phyloP scores from a whole-genome alignment of 2,888 invertebrate species.

The Chromoteleia sp. region DNA sequence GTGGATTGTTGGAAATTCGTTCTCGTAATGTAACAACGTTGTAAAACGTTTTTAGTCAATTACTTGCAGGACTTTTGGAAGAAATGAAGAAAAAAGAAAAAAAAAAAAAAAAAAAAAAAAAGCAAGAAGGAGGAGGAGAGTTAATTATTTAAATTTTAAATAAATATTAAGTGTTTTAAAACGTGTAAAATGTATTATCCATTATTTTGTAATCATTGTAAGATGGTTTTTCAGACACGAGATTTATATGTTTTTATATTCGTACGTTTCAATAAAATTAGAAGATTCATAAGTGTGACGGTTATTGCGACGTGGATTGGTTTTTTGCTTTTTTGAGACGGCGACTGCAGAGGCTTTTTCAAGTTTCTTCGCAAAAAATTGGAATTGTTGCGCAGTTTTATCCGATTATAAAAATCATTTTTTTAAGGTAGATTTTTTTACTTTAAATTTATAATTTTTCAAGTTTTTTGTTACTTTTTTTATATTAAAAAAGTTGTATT shows the following conservation, averaged over 20 bases:
- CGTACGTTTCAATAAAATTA: constrained; percentile 67
- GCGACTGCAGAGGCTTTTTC: constrained; percentile 5
- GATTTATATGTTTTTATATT: constrained; percentile 70
- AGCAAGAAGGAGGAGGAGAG: constrained; percentile 37
- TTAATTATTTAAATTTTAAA: constrained; percentile 69
- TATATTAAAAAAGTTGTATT: no score
- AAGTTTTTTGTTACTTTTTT: no score
- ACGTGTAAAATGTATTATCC: constrained; percentile 65
- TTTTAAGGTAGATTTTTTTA: no score
- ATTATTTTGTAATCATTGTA: constrained; percentile 67
- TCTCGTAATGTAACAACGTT: constrained; percentile 47
- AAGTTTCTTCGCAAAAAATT: neutral
- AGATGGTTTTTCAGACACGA: constrained; percentile 60
- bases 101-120: neutral
- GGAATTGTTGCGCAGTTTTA: neutral
- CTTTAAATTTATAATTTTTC: no score
- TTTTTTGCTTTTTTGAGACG: constrained; percentile 7
- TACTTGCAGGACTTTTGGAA: constrained; percentile 52
- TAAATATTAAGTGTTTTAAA: constrained; percentile 66
- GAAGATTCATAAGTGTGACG: constrained; percentile 65
- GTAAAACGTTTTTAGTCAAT: constrained; percentile 52
- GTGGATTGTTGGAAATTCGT: constrained; percentile 45
- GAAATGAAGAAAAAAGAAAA: constrained; percentile 24
- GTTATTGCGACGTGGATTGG: constrained; percentile 52
- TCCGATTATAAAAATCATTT: no score